Base-by-base conservation (phyloP, 2,888 invertebrate species). In the Macroteleia sp. region DNA sequence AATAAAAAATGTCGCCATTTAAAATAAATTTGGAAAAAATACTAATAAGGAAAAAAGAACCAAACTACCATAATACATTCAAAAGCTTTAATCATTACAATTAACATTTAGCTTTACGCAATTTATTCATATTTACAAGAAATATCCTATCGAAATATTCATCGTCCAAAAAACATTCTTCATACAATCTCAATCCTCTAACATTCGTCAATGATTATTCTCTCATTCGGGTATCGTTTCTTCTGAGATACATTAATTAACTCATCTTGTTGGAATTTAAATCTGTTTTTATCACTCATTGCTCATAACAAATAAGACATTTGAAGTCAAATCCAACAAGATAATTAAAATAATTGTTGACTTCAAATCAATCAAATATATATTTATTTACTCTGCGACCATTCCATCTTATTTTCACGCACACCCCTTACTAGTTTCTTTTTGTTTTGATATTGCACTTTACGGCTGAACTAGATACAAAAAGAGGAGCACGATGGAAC, bases 61-160 rank as follows among this genome's bases (percentile, higher is more conserved):
- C n/a, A n/a, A n/a, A n/a, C n/a, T n/a, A n/a, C n/a, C n/a, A n/a
- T n/a, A n/a, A n/a, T 87, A 87, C 88, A 88, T 86, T 88, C 81
- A 85, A 90, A 89, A 88, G 87, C 88, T 89, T 88, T 89, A 90
- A 89, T 89, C 80, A 86, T 71, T 85, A 89, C 87, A 88, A 81
- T 87, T 85, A 88, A 87, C 87, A 87, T 87, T 85, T 86, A 86
- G 85, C 87, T 87, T 84, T 88, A 88, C 87, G 88, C 84, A 86
- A 85, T 86, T 82, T 41, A n/a, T 34, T 82, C 81, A 80, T 87
- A 88, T 88, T 87, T 89, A 88, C 86, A 88, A 81, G 78, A 85
- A 83, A 85, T 80, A 39, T 85, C 79, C 77, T 80, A 70, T 25
- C 19, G 42, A 64, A 42, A 20, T 57, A n/a, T 36, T 39, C 22